Conservation (phyloP, 2,113 vertebrate species). For the Hepsetus odoe region DNA sequence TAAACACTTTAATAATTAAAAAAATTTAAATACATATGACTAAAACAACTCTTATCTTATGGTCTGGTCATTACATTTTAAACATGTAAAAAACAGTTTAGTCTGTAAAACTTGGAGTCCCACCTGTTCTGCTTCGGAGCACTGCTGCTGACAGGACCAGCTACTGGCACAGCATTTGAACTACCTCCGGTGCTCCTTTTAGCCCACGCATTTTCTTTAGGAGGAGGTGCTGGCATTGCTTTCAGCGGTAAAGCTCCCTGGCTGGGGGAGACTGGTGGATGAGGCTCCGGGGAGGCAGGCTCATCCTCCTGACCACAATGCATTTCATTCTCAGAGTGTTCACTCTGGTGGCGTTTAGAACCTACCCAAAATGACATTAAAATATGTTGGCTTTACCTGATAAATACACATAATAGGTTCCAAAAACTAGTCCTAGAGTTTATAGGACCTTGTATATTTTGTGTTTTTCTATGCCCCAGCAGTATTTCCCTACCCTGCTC, state of each 20-base stretch:
- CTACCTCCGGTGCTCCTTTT: conserved; percentile 80
- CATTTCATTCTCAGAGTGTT: conserved; percentile 91
- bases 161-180: conserved; percentile 59
- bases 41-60: too few relatives aligned
- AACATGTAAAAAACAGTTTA: too few relatives aligned
- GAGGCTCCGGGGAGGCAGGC: conserved; percentile 75
- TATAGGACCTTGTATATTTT: not conserved
- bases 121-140: conserved; percentile 68
- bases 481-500: too few relatives aligned
- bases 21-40: too few relatives aligned
- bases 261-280: conserved; percentile 73
- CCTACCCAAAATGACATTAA: conserved; percentile 63
- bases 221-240: conserved; percentile 92
- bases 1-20: not conserved
- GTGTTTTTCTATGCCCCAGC: too few relatives aligned
- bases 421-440: not conserved
- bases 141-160: conserved; percentile 60
- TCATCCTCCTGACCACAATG: conserved; percentile 82
- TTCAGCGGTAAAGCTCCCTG: conserved; percentile 84
- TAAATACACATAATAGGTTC: not conserved
- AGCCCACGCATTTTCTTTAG: conserved; percentile 97
- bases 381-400: not conserved
- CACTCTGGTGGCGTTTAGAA: conserved; percentile 85
- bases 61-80: too few relatives aligned
- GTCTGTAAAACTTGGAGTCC: not conserved